These are phyloP conservation scores for Brevimyrus niger DNA, from an alignment of 2,113 vertebrate genomes.

Conservation along the genomic window DNA sequence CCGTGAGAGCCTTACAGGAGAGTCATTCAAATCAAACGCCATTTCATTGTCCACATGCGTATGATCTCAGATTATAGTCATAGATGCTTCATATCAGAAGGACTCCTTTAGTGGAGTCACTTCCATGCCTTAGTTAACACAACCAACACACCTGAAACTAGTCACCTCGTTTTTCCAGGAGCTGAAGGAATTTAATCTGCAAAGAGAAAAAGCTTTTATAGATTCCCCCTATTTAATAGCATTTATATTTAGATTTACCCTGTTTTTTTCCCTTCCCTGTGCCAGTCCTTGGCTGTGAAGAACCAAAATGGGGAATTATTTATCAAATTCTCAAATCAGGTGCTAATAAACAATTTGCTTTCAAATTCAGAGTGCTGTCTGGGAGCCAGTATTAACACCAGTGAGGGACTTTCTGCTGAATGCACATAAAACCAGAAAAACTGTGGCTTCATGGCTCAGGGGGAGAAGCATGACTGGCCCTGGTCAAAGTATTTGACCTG, in stretches of 20 bases:
- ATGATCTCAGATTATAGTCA: neutral
- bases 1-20: neutral
- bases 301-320: slow-evolving; percentile 67
- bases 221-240: slow-evolving; percentile 39
- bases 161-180: slow-evolving; percentile 38
- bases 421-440: neutral
- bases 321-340: slow-evolving; percentile 53
- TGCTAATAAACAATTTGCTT: neutral
- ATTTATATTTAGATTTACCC: slow-evolving; percentile 25
- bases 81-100: slow-evolving; percentile 23
- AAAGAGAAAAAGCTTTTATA: slow-evolving; percentile 37
- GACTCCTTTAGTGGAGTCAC: slow-evolving; percentile 59
- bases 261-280: neutral
- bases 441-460: neutral
- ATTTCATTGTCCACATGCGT: neutral
- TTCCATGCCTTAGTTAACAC: slow-evolving; percentile 62
- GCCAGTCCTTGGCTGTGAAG: slow-evolving; percentile 28
- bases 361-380: neutral
- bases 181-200: slow-evolving; percentile 64
- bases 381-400: slow-evolving; percentile 35
- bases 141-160: slow-evolving; percentile 39
- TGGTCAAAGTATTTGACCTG: neutral
- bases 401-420: neutral
- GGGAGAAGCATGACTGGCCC: neutral
- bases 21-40: neutral